Evolutionary conservation across 2,113 vertebrate genomes (phyloP).

Genomic region (Ctenodactylus gundi): DNA sequence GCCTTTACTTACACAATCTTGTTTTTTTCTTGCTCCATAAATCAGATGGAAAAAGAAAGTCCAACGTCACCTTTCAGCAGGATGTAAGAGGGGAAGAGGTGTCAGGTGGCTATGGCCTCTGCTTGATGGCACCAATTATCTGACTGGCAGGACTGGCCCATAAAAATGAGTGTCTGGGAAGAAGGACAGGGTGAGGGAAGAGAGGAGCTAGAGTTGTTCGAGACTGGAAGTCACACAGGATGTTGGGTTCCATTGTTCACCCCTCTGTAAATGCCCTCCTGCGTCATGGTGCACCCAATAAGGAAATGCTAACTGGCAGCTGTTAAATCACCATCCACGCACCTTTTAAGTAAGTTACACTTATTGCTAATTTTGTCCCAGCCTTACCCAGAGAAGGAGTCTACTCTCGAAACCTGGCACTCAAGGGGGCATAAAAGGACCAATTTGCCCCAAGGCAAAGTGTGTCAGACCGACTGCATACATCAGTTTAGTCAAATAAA

Average conservation of each 20-base stretch:
- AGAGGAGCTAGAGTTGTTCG: not conserved
- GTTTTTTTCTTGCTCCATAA: not conserved
- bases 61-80: conserved; percentile 18
- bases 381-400: not conserved
- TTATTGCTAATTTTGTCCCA: not conserved
- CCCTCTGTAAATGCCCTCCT: not conserved
- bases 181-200: not conserved
- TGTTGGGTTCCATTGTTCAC: not conserved
- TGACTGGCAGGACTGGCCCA: not conserved
- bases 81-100: not conserved
- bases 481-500: not conserved
- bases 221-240: not conserved
- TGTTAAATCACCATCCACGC: not conserved
- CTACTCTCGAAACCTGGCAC: not conserved
- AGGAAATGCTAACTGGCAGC: not conserved
- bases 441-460: not conserved
- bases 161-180: conserved; percentile 2
- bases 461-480: not conserved
- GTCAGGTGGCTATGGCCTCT: not conserved
- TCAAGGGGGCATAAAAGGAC: not conserved
- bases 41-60: not conserved
- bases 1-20: not conserved
- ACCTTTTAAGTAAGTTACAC: not conserved
- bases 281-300: not conserved
- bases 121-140: not conserved